Percentiles rank a stretch among this genome's conserved stretches.
Conservation (phyloP, 2,797 vertebrate species). For the Delichon dasypus region DNA sequence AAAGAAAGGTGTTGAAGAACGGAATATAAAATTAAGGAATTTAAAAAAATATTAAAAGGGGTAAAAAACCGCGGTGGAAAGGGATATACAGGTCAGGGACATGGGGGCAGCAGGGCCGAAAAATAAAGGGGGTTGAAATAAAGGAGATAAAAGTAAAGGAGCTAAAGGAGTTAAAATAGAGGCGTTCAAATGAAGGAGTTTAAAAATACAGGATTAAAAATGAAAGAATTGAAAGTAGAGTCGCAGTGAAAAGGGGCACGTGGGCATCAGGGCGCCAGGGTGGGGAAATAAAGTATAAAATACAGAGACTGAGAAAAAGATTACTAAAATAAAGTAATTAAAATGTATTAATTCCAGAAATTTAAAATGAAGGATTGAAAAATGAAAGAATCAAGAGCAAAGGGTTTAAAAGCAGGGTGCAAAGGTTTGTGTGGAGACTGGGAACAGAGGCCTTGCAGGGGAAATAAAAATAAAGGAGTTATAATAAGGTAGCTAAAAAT, state of each 20-base stretch:
- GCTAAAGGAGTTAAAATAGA: background rate
- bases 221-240: background rate
- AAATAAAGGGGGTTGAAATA: background rate
- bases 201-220: background rate
- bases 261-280: fast-evolving
- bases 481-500: background rate
- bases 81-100: fast-evolving
- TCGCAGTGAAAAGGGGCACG: fast-evolving
- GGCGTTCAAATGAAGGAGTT: background rate
- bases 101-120: background rate
- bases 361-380: background rate
- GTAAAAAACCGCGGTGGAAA: background rate
- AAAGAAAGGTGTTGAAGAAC: background rate
- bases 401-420: fast-evolving
- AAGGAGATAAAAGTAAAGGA: background rate
- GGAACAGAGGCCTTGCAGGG: too few relatives aligned
- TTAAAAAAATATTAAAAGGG: background rate
- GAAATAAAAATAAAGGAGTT: background rate
- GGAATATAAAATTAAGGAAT: too few relatives aligned
- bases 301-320: background rate
- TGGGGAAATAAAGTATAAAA: background rate
- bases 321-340: too few relatives aligned
- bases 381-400: background rate
- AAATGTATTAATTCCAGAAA: too few relatives aligned
- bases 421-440: fast-evolving